Evolutionary conservation across 2,113 vertebrate genomes (phyloP), one percentile per base, ranked within the genome.

Genomic region (Equus quagga): DNA sequence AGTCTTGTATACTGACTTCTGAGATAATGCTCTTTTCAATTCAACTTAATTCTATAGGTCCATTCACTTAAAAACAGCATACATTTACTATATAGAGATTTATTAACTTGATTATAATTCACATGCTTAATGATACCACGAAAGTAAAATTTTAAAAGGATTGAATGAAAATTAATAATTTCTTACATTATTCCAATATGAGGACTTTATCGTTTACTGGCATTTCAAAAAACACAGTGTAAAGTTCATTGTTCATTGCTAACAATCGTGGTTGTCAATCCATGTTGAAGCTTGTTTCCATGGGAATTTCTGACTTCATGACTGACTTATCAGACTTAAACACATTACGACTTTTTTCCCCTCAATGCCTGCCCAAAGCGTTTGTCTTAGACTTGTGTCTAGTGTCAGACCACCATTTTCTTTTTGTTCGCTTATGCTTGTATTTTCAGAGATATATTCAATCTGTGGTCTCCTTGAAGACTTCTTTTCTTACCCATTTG

Each of bases 241-340:
- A 8, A 96, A 88, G n/a, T 96, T 44, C 14, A 58, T 85, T 85
- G 13, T 56, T 79, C 41, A 60, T 84, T 81, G 18, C 96, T 93
- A 91, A 60, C 17, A 65, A n/a, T 18, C 86, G 12, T 64, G 2
- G 18, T n/a, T 81, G 24, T 83, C 89, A 92, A 90, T 79, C n/a
- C 21, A 13, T 36, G 91, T 18, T 67, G 58, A 49, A 79, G 24
- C 33, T 44, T 46, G 24, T 91, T 94, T 80, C 33, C 49, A 90
- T 36, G 18, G n/a, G 13, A 6, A 88, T 62, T 91, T 94, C 56
- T 58, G 72, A 80, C 90, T 46, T 70, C 24, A 58, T 24, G 13
- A 82, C 21, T 79, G 46, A 54, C 4, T 96, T 91, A 79, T 79
- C 62, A 15, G 18, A 49, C n/a, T 12, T n/a, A 87, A 91, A 62